Evolutionary conservation across 2,888 invertebrate species (phyloP).

Genomic region (Seira musarum): DNA sequence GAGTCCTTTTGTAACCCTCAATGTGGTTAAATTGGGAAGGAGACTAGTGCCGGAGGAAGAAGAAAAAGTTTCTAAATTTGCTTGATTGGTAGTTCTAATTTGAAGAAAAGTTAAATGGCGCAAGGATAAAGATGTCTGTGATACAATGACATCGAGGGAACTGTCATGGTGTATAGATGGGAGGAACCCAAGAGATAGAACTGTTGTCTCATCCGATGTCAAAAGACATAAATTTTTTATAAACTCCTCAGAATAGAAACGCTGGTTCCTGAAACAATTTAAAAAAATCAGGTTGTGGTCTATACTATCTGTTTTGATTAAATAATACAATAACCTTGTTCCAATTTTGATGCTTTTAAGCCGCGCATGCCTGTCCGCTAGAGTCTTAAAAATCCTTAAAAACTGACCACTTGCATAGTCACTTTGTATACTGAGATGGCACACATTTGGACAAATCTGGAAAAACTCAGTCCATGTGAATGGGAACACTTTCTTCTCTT

Average conservation of each 20-base stretch:
- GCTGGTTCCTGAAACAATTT: conserved; percentile 30
- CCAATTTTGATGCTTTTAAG: conserved; percentile 43
- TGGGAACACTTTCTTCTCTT: conserved; percentile 48
- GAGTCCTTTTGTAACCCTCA: conserved; percentile 36
- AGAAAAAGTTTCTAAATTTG: neutral
- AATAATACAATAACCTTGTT: conserved; percentile 41
- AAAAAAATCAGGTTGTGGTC: no score
- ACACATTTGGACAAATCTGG: conserved; percentile 26
- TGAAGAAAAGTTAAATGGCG: conserved; percentile 35
- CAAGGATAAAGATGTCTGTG: neutral
- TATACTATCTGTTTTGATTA: no score
- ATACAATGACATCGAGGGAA: conserved; percentile 26
- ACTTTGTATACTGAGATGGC: conserved; percentile 43
- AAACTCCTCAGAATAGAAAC: conserved; percentile 44
- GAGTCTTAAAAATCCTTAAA: conserved; percentile 13
- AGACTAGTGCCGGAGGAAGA: neutral
- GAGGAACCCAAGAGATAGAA: conserved; percentile 32
- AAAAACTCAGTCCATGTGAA: conserved; percentile 41
- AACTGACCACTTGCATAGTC: conserved; percentile 49
- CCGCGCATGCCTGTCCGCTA: conserved; percentile 13
- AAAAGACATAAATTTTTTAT: conserved; percentile 15
- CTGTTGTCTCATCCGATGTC: conserved; percentile 4
- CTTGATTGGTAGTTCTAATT: conserved; percentile 34
- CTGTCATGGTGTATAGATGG: conserved; percentile 34
- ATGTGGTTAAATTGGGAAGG: conserved; percentile 25